These are phyloP conservation scores for Halichondria panicea DNA, from an alignment of 37 sponge, comb jelly and placozoan genomes.

Conservation along the genomic window DNA sequence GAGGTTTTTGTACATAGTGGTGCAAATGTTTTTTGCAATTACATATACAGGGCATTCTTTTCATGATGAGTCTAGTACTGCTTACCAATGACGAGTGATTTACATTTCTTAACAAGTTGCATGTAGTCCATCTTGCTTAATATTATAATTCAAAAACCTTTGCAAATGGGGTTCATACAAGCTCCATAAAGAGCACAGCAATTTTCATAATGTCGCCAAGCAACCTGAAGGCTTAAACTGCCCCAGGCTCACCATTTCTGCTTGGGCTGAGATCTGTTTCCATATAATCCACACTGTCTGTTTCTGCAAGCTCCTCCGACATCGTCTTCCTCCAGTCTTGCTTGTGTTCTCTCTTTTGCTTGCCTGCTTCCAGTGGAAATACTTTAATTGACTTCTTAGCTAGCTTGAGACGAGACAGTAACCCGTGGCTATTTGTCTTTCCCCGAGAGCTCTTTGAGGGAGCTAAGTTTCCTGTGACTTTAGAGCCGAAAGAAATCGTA, in stretches of 20 bases:
- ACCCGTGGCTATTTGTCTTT: not conserved
- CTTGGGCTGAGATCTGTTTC: conserved; percentile 52
- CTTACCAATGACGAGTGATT: not conserved
- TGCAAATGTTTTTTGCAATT: too few relatives aligned
- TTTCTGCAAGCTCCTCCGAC: conserved; percentile 1
- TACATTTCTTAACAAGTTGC: not conserved
- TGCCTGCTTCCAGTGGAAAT: not conserved
- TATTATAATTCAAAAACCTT: not conserved
- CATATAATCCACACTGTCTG: conserved; percentile 24
- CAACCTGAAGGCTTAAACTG: conserved; percentile 1
- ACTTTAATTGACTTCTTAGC: not conserved
- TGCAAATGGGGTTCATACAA: not conserved
- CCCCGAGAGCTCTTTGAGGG: not conserved
- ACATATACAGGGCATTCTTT: not conserved
- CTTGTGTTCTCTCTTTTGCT: not conserved
- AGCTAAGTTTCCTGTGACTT: not conserved
- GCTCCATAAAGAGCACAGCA: conserved; percentile 41
- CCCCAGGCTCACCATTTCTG: conserved; percentile 1
- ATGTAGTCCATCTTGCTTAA: conserved; percentile 8
- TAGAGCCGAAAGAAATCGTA: not conserved
- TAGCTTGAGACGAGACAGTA: not conserved
- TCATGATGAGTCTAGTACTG: not conserved
- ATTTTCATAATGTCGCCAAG: not conserved
- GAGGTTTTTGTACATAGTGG: too few relatives aligned
- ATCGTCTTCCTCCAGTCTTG: not conserved